These are phyloP conservation scores for Anthonomus grandis DNA, from an alignment of 1,140 invertebrate genomes.

Conservation along the genomic window DNA sequence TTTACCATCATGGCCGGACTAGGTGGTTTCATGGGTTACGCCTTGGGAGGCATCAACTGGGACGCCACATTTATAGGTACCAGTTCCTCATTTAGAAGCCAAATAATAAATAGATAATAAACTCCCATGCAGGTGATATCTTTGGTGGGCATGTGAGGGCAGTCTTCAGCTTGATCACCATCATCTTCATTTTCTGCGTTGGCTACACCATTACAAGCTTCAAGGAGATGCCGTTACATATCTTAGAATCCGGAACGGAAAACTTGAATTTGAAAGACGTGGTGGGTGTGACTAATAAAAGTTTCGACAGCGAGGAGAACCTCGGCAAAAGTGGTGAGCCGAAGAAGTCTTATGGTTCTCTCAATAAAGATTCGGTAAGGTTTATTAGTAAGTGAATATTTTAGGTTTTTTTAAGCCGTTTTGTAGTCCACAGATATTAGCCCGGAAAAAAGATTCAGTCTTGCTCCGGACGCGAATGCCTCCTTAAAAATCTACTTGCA, in stretches of 20 bases:
- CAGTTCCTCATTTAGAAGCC: background rate
- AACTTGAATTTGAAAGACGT: background rate
- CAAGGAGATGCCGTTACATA: constrained; percentile 76
- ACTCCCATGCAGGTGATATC: constrained; percentile 59
- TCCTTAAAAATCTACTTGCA: constrained; percentile 74
- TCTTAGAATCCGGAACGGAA: constrained; percentile 49
- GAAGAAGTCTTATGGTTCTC: constrained; percentile 26
- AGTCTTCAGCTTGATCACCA: constrained; percentile 83
- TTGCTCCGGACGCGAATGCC: constrained; percentile 47
- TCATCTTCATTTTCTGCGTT: constrained; percentile 83
- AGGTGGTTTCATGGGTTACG: constrained; percentile 91
- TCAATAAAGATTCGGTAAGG: constrained; percentile 4
- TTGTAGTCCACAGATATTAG: background rate
- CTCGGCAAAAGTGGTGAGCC: background rate
- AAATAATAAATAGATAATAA: constrained; percentile 6
- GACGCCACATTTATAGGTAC: constrained; percentile 76
- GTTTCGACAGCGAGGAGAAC: constrained; percentile 18
- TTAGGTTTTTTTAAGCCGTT: background rate
- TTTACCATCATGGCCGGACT: constrained; percentile 96
- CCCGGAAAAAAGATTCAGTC: constrained; percentile 26
- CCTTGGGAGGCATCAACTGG: constrained; percentile 92
- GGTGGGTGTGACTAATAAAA: constrained; percentile 9
- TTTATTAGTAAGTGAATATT: background rate
- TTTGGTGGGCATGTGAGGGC: constrained; percentile 86
- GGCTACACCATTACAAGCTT: constrained; percentile 80